Evolutionary conservation across 2,113 vertebrate genomes (phyloP), one percentile per base, ranked within the genome.

Genomic region (Catharus bicknelli): DNA sequence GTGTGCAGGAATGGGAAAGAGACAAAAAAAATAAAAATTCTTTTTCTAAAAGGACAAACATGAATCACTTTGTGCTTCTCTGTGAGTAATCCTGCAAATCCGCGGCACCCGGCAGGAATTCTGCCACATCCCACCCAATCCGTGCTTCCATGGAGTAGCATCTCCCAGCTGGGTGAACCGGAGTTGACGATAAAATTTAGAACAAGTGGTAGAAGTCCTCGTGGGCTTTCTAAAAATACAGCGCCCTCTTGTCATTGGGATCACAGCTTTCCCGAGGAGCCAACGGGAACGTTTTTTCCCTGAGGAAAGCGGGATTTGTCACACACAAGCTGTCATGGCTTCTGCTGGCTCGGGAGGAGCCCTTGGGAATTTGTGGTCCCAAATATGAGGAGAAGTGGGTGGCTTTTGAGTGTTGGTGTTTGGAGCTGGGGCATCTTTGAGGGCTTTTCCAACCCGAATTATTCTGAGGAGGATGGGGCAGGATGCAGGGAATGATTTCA

Each of bases 61-160:
- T 86, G 89, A 92, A 83, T 96, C 93, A 83, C 57, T 88, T 40
- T 9, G 77, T 5, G 48, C 32, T 64, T 26, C 69, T 90, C 61
- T 34, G 80, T 88, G 91, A 94, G 86, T 89, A 86, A 95, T 55
- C 51, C 92, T 27, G 53, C 25, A 19, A 67, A 83, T 61, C 94
- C 47, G n/a, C 16, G 75, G 78, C 23, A 0, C 78, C 45, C n/a
- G 23, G 62, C 85, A 34, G 4, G 16, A 62, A n/a, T 30, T 77
- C 72, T 81, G 67, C 67, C 77, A 50, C 89, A 36, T 54, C 91
- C 83, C 86, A 51, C 91, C 68, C 69, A 0, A 25, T 67, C 83
- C 17, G 9, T 11, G 36, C 70, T 67, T 43, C 48, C n/a, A 0
- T 0, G 29, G 85, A 75, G 83, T 19, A 26, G 50, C 83, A 26